A percentile compares a stretch with the other conserved stretches of the same genome.
Evolutionary conservation across 2,113 vertebrate genomes (phyloP).

Genomic region (Lathamus discolor): DNA sequence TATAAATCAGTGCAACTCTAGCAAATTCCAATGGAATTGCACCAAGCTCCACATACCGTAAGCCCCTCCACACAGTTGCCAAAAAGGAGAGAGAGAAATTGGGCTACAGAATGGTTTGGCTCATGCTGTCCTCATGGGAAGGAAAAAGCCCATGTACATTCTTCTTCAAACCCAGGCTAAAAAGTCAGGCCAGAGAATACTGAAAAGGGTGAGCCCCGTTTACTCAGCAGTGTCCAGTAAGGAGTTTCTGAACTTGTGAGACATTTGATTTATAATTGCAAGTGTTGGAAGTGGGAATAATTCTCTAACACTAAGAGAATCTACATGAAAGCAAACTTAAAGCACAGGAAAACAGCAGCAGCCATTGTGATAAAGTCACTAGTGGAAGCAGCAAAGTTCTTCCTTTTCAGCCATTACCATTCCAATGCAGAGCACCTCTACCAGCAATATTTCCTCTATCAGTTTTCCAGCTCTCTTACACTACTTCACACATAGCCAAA

Average conservation of each 20-base stretch:
- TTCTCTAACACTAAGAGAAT: not conserved
- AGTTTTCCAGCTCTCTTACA: not conserved
- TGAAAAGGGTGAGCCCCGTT: not conserved
- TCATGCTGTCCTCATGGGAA: not conserved
- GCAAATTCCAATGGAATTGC: conserved; percentile 26
- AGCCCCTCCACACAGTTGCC: not conserved
- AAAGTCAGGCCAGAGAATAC: not conserved
- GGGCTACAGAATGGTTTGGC: not conserved
- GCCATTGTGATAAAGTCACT: not conserved
- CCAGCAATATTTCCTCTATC: not conserved
- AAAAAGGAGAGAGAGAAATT: conserved; percentile 7
- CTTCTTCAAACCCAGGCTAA: not conserved
- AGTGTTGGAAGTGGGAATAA: not conserved
- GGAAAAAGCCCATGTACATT: not conserved
- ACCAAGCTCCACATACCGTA: not conserved
- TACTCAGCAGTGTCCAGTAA: not conserved
- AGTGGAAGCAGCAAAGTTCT: not conserved
- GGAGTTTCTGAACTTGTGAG: not conserved
- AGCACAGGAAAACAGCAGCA: not conserved
- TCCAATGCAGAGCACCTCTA: not conserved
- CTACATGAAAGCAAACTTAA: not conserved
- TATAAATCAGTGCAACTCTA: conserved; percentile 40
- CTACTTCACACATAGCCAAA: not conserved
- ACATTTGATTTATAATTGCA: not conserved
- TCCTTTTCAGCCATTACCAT: not conserved